Percentiles rank a stretch among this genome's conserved stretches.
These are phyloP conservation scores for Apostichopus parvimensis DNA, from an alignment of 35 echinoderm and acorn worm species.

Conservation along the genomic window DNA sequence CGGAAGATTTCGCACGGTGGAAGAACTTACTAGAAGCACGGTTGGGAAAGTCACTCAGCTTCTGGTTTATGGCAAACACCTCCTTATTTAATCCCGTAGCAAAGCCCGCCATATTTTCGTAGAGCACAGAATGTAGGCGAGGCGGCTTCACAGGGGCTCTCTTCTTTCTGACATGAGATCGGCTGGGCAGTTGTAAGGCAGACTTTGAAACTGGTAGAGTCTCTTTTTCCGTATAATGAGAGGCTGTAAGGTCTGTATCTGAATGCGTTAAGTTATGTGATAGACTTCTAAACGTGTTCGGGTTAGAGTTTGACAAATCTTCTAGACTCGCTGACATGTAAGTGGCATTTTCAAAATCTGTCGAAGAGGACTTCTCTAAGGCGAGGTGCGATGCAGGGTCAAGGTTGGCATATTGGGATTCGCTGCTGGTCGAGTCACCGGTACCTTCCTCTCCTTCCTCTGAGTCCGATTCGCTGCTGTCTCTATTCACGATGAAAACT, in stretches of 20 bases:
- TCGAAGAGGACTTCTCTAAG: neutral
- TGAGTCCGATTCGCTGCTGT: slow-evolving; percentile 15
- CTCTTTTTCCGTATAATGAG: slow-evolving; percentile 23
- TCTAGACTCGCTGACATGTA: slow-evolving; percentile 38
- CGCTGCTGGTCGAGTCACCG: neutral
- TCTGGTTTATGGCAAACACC: neutral
- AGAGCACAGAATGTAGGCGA: slow-evolving; percentile 63
- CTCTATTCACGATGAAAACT: slow-evolving; percentile 38
- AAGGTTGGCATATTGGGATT: slow-evolving; percentile 28
- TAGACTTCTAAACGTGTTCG: slow-evolving; percentile 1
- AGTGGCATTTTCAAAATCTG: slow-evolving; percentile 31
- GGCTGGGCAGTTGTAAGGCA: slow-evolving; percentile 21
- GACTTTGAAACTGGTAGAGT: slow-evolving; percentile 58
- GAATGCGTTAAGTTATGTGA: slow-evolving; percentile 25
- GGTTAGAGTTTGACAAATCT: neutral
- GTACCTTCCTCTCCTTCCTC: neutral
- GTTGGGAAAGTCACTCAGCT: slow-evolving; percentile 40
- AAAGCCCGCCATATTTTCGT: slow-evolving; percentile 71
- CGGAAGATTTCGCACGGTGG: slow-evolving; percentile 35
- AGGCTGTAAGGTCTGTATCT: slow-evolving; percentile 16
- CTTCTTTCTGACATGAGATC: neutral
- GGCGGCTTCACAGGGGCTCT: slow-evolving; percentile 17
- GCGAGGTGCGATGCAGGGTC: neutral
- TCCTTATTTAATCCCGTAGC: neutral
- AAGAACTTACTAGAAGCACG: slow-evolving; percentile 53